Evolutionary conservation across 2,797 vertebrate genomes (phyloP).

Genomic region (Gallinago solitaria): DNA sequence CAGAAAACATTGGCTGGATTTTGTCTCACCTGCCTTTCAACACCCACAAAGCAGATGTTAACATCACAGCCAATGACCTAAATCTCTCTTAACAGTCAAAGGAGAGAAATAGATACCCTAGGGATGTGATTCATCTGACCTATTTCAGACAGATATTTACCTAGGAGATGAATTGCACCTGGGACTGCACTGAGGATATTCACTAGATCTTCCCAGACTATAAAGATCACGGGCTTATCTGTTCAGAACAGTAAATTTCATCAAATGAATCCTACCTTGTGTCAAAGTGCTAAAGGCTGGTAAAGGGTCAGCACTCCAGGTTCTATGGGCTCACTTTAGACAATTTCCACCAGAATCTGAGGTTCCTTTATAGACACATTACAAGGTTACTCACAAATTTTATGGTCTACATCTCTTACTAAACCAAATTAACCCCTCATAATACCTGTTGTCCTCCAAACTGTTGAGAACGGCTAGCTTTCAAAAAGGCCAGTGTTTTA

Average conservation of each 20-base stretch:
- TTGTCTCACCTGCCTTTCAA: background rate
- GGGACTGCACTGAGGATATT: background rate
- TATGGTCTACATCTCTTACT: background rate
- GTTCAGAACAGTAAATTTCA: conserved; percentile 10
- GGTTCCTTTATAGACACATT: background rate
- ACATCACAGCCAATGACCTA: background rate
- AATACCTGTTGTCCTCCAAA: background rate
- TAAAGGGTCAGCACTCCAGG: background rate
- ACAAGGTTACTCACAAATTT: background rate
- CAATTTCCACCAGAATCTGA: background rate
- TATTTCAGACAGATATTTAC: conserved; percentile 40
- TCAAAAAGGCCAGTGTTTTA: background rate
- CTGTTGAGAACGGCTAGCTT: background rate
- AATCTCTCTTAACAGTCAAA: conserved; percentile 9
- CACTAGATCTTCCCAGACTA: background rate
- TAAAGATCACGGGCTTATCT: background rate
- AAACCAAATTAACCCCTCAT: background rate
- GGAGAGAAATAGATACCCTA: background rate
- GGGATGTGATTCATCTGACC: conserved; percentile 26
- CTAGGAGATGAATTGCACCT: background rate
- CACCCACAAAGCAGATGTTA: conserved; percentile 10
- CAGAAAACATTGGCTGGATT: background rate
- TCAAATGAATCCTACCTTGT: background rate
- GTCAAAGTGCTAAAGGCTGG: background rate
- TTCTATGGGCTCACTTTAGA: background rate